These are phyloP conservation scores for Lepilemur ruficaudatus DNA, from an alignment of 2,797 vertebrate species.

Conservation along the genomic window DNA sequence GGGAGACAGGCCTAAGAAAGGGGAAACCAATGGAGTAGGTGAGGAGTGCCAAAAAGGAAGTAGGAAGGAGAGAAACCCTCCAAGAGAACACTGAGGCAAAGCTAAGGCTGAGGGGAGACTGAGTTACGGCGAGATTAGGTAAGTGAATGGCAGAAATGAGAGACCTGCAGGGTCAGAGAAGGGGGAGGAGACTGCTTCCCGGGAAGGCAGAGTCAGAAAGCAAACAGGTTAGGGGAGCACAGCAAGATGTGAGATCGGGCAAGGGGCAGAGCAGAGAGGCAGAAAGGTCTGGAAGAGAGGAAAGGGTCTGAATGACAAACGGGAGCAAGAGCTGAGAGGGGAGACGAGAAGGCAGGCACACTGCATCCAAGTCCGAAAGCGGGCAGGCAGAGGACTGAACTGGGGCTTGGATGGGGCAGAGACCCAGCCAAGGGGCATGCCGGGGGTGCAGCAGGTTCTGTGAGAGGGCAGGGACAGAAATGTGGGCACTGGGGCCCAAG, in stretches of 20 bases:
- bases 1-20: neutral
- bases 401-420: neutral
- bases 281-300: slow-evolving; percentile 12
- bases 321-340: neutral
- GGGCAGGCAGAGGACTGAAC: neutral
- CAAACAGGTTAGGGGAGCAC: neutral
- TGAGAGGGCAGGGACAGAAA: neutral
- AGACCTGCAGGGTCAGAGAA: neutral
- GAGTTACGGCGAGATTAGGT: neutral
- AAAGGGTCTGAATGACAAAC: neutral
- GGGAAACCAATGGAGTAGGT: neutral
- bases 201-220: neutral
- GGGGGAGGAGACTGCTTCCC: neutral
- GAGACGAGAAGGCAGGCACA: neutral
- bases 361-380: neutral
- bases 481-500: neutral
- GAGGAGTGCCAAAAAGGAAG: neutral
- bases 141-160: neutral
- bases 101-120: neutral
- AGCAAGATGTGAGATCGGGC: neutral
- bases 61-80: neutral
- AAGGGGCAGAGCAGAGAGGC: neutral
- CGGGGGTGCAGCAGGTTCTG: neutral
- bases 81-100: neutral
- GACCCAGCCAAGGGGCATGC: neutral